Conservation (phyloP, 2,888 invertebrate genomes). For the Euproctis similis region DNA sequence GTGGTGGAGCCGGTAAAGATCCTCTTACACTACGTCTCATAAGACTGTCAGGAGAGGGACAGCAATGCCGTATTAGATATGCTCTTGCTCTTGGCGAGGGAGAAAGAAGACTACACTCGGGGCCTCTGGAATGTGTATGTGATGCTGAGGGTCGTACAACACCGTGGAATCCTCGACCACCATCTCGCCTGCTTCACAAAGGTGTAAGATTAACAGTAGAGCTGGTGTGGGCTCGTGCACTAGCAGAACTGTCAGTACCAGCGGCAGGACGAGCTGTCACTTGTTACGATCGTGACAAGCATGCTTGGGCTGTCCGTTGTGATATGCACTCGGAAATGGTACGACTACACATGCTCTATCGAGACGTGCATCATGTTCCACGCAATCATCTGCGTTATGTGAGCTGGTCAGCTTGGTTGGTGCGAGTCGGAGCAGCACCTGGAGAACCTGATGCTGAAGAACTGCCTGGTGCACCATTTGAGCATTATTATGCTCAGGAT, state of each 20-base stretch:
- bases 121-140: slow-evolving; percentile 81
- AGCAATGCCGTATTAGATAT: slow-evolving; percentile 84
- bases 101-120: slow-evolving; percentile 80
- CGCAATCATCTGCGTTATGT: slow-evolving; percentile 83
- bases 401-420: slow-evolving; percentile 82
- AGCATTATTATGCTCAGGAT: slow-evolving; percentile 87
- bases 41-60: slow-evolving; percentile 87
- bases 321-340: slow-evolving; percentile 86
- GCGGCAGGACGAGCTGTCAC: slow-evolving; percentile 76
- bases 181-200: slow-evolving; percentile 77
- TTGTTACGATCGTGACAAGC: slow-evolving; percentile 88
- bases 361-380: slow-evolving; percentile 86
- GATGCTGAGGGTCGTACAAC: slow-evolving; percentile 82
- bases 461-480: slow-evolving; percentile 83
- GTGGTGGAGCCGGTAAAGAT: slow-evolving; percentile 76
- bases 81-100: slow-evolving; percentile 81
- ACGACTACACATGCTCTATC: slow-evolving; percentile 83
- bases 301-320: slow-evolving; percentile 85
- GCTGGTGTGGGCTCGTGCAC: slow-evolving; percentile 81
- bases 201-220: slow-evolving; percentile 83
- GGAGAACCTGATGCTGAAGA: slow-evolving; percentile 79
- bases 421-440: slow-evolving; percentile 68
- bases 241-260: slow-evolving; percentile 72
- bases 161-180: slow-evolving; percentile 81
- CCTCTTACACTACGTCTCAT: slow-evolving; percentile 75